phyloP scores from a whole-genome alignment of 2,113 vertebrate genomes.

The Paradoxurus hermaphroditus region DNA sequence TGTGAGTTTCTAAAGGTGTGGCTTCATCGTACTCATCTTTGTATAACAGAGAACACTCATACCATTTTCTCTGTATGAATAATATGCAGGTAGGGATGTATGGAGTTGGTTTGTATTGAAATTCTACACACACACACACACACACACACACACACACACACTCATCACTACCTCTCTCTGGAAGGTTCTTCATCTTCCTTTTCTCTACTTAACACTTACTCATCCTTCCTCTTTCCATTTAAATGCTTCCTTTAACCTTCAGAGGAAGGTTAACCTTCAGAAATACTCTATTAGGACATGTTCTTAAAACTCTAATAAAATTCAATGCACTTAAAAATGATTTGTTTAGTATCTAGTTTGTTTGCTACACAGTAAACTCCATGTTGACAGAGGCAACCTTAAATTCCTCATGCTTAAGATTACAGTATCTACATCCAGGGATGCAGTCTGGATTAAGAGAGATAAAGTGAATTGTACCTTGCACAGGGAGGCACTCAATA shows the following conservation, averaged over 20 bases:
- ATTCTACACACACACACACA: neutral
- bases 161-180: neutral
- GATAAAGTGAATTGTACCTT: neutral
- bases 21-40: neutral
- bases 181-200: neutral
- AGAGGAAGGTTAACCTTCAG: neutral
- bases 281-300: neutral
- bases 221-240: neutral
- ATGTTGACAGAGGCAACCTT: neutral
- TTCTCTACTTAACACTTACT: neutral
- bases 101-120: neutral
- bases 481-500: neutral
- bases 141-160: neutral
- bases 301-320: neutral
- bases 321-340: neutral
- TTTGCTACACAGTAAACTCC: neutral
- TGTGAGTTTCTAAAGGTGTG: neutral
- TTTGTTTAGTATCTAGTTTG: slow-evolving; percentile 16
- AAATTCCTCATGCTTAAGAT: neutral
- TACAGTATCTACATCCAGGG: neutral
- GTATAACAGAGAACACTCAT: neutral
- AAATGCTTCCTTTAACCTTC: no score
- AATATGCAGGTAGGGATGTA: neutral
- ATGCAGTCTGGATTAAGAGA: neutral
- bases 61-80: neutral